phyloP scores from a whole-genome alignment of 2,113 vertebrate species.

The Bubo bubo region DNA sequence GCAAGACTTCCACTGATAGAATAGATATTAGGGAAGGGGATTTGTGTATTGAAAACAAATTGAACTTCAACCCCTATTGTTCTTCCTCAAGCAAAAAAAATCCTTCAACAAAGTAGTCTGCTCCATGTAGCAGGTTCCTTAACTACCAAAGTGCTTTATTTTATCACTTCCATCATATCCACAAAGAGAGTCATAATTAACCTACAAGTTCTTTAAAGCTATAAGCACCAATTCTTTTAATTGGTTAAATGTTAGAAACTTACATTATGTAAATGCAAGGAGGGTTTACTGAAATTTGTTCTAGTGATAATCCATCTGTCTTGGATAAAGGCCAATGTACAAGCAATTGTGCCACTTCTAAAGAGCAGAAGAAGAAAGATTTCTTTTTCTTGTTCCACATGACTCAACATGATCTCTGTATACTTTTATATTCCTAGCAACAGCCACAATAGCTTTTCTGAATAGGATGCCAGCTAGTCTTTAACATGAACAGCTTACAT shows the following conservation, averaged over 20 bases:
- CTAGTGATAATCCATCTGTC: conserved; percentile 50
- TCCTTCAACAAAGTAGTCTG: neutral
- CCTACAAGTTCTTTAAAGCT: conserved; percentile 27
- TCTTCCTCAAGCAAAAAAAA: neutral
- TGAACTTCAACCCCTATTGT: neutral
- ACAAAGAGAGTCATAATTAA: conserved; percentile 39
- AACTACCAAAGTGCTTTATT: neutral
- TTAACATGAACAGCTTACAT: neutral
- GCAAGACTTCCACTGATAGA: neutral
- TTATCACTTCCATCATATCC: neutral
- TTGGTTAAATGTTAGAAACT: neutral
- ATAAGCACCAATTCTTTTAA: conserved; percentile 18
- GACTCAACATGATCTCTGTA: neutral
- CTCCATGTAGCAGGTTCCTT: neutral
- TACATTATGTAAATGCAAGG: conserved; percentile 26
- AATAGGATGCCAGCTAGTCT: neutral
- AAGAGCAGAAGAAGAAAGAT: neutral
- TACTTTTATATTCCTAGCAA: neutral
- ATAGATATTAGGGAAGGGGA: neutral
- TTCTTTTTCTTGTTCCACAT: neutral
- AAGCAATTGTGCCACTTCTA: neutral
- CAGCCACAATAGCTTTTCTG: neutral
- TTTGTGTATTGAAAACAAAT: neutral
- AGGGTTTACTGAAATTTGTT: neutral
- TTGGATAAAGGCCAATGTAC: neutral